Evolutionary conservation across 2,797 vertebrate genomes (phyloP), one percentile per base, ranked within the genome.

Genomic region (Neosilurus hyrtlii): DNA sequence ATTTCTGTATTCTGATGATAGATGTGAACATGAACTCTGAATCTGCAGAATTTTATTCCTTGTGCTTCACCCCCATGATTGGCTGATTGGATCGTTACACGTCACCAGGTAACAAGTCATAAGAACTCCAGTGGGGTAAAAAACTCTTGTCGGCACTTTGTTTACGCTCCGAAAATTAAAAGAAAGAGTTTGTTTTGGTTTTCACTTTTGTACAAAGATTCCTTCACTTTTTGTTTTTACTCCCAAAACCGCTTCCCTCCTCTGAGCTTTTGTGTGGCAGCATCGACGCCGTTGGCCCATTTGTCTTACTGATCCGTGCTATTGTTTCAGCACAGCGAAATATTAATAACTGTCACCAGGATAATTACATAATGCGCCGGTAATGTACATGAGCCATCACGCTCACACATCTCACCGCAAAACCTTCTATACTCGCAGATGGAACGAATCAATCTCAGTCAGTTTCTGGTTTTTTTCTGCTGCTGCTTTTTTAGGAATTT

Each of bases 311-410:
- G 57, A 74, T 87, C 82, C 71, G 66, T 63, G 70, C 88, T 83
- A 85, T 76, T 87, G 83, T 84, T 79, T 74, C 73, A 70, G 35
- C 76, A 56, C 90, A 83, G 70, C 59, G 91, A 88, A 91, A 91
- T 89, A 91, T 90, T 90, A 90, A 90, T 91, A 87, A 83, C 81
- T 84, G 87, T 86, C 86, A 81, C 83, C 87, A 57, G 83, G 72
- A 80, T 89, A 85, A 89, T 90, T 90, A 88, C 82, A 81, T 85
- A 73, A 79, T 80, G 79, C 61, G 9, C 26, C 16, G 22, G 20
- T 12, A 8, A 11, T n/a, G 6, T 37, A 37, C 26, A 14, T 62
- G 68, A 82, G 86, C 86, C 79, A 76, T 43, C 57, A 79, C 79
- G 52, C 85, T 82, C 63, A 26, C 73, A 81, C 65, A 75, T 79